phyloP scores from a whole-genome alignment of 2,113 vertebrate genomes.

The Heterotilapia buettikoferi region DNA sequence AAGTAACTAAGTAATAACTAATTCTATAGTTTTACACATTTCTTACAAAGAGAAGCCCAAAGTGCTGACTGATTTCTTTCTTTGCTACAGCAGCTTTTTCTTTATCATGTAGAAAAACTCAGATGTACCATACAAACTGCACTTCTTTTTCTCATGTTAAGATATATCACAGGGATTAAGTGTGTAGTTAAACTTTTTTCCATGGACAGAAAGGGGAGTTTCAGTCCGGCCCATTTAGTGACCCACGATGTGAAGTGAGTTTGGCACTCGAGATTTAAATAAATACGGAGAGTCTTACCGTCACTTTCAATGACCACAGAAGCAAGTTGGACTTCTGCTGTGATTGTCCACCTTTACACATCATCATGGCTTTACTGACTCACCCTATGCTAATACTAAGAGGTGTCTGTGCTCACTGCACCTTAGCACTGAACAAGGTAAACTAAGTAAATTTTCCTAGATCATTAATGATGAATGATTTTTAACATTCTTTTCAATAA shows the following conservation, averaged over 20 bases:
- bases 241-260: neutral
- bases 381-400: neutral
- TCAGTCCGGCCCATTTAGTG: neutral
- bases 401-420: neutral
- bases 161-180: neutral
- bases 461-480: neutral
- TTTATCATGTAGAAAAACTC: neutral
- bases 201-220: neutral
- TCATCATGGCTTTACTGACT: neutral
- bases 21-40: neutral
- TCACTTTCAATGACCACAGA: neutral
- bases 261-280: neutral
- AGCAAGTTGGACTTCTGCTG: neutral
- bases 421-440: neutral
- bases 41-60: neutral
- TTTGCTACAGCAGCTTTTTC: neutral
- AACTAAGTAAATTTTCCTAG: neutral
- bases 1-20: neutral
- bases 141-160: neutral
- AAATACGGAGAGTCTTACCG: neutral
- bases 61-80: neutral
- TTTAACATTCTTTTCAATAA: neutral
- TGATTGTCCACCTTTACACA: neutral
- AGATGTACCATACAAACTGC: neutral
- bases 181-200: neutral